Evolutionary conservation across 2,888 invertebrate genomes (phyloP), one percentile per base, ranked within the genome.

Genomic region (Orgyia antiqua): DNA sequence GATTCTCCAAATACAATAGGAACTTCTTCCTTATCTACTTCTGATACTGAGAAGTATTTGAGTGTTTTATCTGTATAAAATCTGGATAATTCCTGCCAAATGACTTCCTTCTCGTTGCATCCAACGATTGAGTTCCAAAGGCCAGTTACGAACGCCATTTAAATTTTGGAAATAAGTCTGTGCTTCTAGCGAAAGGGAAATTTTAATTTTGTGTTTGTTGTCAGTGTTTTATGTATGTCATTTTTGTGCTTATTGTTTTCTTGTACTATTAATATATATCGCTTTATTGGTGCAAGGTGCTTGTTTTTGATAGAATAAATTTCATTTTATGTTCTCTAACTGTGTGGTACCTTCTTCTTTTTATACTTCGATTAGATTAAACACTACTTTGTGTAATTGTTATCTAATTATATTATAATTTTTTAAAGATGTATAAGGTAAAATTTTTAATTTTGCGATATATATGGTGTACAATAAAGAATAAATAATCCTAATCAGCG

Each of bases 21-120:
- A 17, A 65, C 66, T 42, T 86, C 91, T 50, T 89, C 88, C 45
- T 78, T 83, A 59, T 93, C 92, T 29, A 87, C 59, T 54, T 90
- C 90, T 21, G 92, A 92, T 47, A 91, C 88, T 8, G 92, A 90
- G 51, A 92, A 77, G 49, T 86, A 88, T 68, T 93, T 92, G 70
- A 90, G 90, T 27, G 67, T 80, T 24, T 73, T 75, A 50, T 88
- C 87, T 38, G 87, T 64, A 61, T 88, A 90, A 28, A 89, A 64
- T 26, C 64, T 75, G n/a, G 87, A 76, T 10, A 80, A 34, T 39
- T 89, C 88, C 27, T 69, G 68, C 80, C 82, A 84, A 24, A 51
- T 50, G 1, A 61, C 53, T 33, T 79, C 78, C 36, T 77, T 84
- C 9, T 80, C 83, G 66, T 62, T 78, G 42, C 56, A 56, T 13